A percentile compares a stretch with the other conserved stretches of the same genome.
These are phyloP conservation scores for Rhinoptilus africanus DNA, from an alignment of 2,113 vertebrate species.

Conservation along the genomic window DNA sequence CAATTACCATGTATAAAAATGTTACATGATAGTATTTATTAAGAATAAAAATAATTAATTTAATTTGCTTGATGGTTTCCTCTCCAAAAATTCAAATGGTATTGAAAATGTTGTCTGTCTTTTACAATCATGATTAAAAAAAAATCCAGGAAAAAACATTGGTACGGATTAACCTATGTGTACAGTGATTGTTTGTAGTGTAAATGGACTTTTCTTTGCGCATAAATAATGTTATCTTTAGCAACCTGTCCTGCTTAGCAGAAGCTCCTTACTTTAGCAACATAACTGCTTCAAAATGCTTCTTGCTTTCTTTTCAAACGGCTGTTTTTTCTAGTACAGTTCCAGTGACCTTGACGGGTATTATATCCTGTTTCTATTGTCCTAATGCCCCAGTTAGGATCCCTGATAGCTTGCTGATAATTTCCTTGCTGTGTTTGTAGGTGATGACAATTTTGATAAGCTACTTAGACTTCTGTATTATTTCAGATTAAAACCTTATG, in stretches of 20 bases:
- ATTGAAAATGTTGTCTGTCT: neutral
- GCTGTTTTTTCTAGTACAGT: neutral
- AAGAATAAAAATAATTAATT: neutral
- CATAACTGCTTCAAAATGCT: neutral
- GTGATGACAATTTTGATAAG: neutral
- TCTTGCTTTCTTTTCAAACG: neutral
- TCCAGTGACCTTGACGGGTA: neutral
- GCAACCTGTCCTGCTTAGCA: neutral
- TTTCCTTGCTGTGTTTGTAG: neutral
- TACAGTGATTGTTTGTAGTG: neutral
- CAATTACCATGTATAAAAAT: neutral
- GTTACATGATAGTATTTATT: neutral
- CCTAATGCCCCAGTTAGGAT: neutral
- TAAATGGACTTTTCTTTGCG: constrained; percentile 25
- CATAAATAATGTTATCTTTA: neutral
- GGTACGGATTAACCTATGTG: neutral
- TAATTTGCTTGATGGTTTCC: neutral
- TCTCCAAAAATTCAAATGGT: neutral
- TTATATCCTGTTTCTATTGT: constrained; percentile 24
- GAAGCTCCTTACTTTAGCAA: constrained; percentile 31
- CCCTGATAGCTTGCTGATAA: neutral
- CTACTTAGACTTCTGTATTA: neutral
- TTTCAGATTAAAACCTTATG: neutral
- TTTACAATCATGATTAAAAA: neutral
- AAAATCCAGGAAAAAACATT: neutral